Evolutionary conservation across 2,888 invertebrate species (phyloP), one percentile per base, ranked within the genome.

Genomic region (Zaprionus lineosus): DNA sequence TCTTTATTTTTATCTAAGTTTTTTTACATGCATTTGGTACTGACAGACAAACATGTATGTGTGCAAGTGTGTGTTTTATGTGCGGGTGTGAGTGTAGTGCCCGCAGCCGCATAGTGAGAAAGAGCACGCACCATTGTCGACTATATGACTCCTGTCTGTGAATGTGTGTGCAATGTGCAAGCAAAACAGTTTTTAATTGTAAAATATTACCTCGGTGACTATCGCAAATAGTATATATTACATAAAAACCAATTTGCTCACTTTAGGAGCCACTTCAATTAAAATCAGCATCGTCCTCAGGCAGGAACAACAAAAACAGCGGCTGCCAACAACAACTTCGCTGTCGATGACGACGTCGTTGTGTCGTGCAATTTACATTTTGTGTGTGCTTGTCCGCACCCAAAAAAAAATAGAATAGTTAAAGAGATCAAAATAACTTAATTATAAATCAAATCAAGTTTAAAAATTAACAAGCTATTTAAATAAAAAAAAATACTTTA

Each of bases 351-450:
- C 60, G 73, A 51, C 70, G 61, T 43, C 71, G 65, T 50, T 44
- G 59, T 68, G 48, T 73, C 56, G 69, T 61, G 56, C 48, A 61
- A 67, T 73, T 73, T 43, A 61, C 18, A 34, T 61, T 53, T 73
- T 69, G 52, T 69, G 55, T 63, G 70, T 74, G 74, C 64, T 64
- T 59, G 74, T 74, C 71, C 71, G 71, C 71, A 71, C 71, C 71
- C 71, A 74, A 69, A 71, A 71, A 60, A 62, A 48, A 36, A 48
- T 12, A 41, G 37, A 58, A 36, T 24, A 26, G 16, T 9, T 26
- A n/a, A 39, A 39, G 6, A 28, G 26, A 56, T 51, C 33, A 18
- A 16, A 55, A 36, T 55, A 61, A 73, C 67, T 61, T 67, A n/a
- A 73, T 50, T 62, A 64, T 63, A 48, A 59, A 41, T 52, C 21